Evolutionary conservation across 2,113 vertebrate genomes (phyloP).

Genomic region (Syngnathus scovelli): DNA sequence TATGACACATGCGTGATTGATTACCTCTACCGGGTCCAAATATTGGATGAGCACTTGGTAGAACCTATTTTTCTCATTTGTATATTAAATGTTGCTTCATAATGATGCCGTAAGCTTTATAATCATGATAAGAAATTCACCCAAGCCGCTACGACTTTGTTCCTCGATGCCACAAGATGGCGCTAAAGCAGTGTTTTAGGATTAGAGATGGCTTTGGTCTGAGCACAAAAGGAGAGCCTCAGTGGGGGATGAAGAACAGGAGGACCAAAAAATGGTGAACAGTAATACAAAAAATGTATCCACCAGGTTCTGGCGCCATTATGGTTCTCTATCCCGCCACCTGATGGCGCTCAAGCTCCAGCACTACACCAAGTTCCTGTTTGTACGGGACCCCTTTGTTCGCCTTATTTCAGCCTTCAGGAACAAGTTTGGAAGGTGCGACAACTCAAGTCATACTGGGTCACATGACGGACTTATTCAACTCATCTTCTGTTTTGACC

Average conservation of each 20-base stretch:
- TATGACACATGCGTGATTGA: conserved; percentile 49
- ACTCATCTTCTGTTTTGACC: neutral
- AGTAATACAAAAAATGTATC: neutral
- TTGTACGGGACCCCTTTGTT: conserved; percentile 91
- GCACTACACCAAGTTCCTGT: conserved; percentile 94
- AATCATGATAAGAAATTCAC: too few species aligned
- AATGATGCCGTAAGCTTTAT: too few species aligned
- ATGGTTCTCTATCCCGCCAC: conserved; percentile 61
- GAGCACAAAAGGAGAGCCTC: neutral
- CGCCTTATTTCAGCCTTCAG: conserved; percentile 91
- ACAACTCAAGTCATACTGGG: neutral
- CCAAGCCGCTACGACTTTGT: neutral
- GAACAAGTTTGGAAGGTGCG: conserved; percentile 82
- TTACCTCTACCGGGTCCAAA: neutral
- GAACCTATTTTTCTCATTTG: neutral
- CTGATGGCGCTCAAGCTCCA: conserved; percentile 71
- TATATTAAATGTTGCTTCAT: neutral
- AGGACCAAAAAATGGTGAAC: neutral
- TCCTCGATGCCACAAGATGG: neutral
- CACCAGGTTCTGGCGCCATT: conserved; percentile 70
- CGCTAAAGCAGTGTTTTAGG: too few species aligned
- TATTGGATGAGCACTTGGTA: neutral
- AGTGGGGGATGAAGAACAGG: too few species aligned
- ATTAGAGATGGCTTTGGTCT: neutral
- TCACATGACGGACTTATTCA: neutral